Conservation (phyloP, 2,113 vertebrate genomes). For the Pongo pygmaeus region DNA sequence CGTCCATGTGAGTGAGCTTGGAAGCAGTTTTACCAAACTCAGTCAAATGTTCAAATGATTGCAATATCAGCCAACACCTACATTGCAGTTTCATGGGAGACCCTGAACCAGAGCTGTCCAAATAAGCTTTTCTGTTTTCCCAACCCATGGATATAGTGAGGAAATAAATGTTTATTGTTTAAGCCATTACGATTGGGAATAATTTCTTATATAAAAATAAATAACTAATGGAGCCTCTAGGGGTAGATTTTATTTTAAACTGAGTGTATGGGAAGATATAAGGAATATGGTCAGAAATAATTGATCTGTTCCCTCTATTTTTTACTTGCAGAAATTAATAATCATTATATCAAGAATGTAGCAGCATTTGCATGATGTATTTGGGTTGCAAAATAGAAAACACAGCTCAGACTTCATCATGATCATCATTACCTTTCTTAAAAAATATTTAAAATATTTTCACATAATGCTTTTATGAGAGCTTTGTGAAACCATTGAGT, state of each 20-base stretch:
- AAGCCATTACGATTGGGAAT: background rate
- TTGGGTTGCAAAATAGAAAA: conserved; percentile 2
- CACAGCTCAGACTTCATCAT: background rate
- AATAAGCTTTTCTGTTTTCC: background rate
- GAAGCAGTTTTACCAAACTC: background rate
- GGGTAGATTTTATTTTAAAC: conserved; percentile 11
- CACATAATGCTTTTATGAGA: background rate
- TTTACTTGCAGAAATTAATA: background rate
- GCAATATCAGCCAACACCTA: background rate
- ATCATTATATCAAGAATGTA: background rate
- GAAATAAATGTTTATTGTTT: background rate
- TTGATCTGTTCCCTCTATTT: background rate
- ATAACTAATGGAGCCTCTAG: background rate
- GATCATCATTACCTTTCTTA: background rate
- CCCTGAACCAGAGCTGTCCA: background rate
- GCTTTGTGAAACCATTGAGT: background rate
- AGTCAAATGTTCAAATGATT: background rate
- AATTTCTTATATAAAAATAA: background rate
- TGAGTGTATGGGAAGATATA: background rate
- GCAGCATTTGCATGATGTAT: background rate
- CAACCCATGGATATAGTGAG: background rate
- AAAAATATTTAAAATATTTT: conserved; percentile 8
- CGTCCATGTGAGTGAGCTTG: background rate
- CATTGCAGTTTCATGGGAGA: background rate
- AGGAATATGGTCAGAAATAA: background rate